These are phyloP conservation scores for Sphaeramia orbicularis DNA, from an alignment of 2,797 vertebrate species.

Conservation along the genomic window DNA sequence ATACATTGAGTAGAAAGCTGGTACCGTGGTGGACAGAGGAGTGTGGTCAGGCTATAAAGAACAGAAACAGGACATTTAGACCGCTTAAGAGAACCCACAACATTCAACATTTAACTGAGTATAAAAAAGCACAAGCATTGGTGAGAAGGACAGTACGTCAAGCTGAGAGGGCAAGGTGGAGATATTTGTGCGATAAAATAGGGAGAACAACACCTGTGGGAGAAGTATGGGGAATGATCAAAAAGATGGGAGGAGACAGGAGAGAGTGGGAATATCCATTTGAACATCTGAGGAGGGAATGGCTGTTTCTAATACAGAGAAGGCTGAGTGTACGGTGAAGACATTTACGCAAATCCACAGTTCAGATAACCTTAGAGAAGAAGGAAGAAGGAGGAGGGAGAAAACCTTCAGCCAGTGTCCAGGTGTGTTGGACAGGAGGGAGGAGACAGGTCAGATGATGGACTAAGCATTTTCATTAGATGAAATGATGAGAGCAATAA, in stretches of 20 bases:
- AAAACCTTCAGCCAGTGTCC: background rate
- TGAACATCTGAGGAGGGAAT: background rate
- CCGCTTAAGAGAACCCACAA: background rate
- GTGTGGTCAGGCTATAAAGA: background rate
- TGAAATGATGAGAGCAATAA: conserved; percentile 1
- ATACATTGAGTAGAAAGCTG: background rate
- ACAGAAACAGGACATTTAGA: background rate
- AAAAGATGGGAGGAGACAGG: conserved; percentile 3
- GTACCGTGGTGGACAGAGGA: background rate
- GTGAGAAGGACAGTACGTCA: conserved; percentile 1
- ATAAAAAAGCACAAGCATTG: conserved; percentile 12
- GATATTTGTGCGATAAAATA: background rate
- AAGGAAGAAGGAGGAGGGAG: background rate
- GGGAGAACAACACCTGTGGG: conserved; percentile 11
- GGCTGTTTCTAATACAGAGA: background rate
- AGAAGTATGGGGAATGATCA: conserved; percentile 26
- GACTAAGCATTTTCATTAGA: conserved; percentile 3
- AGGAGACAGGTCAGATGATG: background rate
- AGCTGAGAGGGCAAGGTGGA: conserved; percentile 10
- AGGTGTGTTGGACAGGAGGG: background rate
- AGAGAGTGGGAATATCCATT: background rate
- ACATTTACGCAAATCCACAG: background rate
- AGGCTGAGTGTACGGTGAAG: conserved; percentile 9
- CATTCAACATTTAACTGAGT: conserved; percentile 10
- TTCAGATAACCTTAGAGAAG: conserved; percentile 3